phyloP scores from a whole-genome alignment of 2,888 invertebrate genomes.

The Latrodectus hesperus region DNA sequence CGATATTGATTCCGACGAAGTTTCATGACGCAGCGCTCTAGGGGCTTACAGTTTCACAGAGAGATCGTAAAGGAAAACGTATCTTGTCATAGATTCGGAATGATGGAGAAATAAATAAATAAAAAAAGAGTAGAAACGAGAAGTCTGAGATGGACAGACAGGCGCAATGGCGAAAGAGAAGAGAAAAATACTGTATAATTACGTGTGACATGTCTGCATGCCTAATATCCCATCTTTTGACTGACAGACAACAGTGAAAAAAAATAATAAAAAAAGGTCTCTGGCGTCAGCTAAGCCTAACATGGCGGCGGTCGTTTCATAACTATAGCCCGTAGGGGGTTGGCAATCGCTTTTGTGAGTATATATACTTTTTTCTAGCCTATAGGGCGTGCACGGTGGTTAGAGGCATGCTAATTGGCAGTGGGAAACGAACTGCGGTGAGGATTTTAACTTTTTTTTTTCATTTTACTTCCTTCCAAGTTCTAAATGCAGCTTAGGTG shows the following conservation, averaged over 20 bases:
- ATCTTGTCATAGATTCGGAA: neutral
- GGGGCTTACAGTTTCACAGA: neutral
- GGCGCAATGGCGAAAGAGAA: slow-evolving; percentile 31
- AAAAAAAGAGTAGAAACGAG: slow-evolving; percentile 14
- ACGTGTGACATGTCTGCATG: slow-evolving; percentile 58
- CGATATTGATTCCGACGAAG: slow-evolving; percentile 43
- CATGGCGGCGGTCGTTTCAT: slow-evolving; percentile 51
- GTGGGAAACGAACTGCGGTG: slow-evolving; percentile 59
- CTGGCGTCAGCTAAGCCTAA: slow-evolving; percentile 55
- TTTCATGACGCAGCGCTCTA: slow-evolving; percentile 10
- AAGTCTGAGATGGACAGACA: slow-evolving; percentile 32
- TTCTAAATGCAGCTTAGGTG: slow-evolving; percentile 49
- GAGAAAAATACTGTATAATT: slow-evolving; percentile 46
- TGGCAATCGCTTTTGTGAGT: slow-evolving; percentile 27
- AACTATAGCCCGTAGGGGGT: slow-evolving; percentile 30
- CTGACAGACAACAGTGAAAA: slow-evolving; percentile 34
- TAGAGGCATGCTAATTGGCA: slow-evolving; percentile 62
- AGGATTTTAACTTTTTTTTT: slow-evolving; percentile 29
- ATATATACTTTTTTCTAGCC: slow-evolving; percentile 20
- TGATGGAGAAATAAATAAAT: slow-evolving; percentile 22
- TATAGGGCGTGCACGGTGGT: slow-evolving; percentile 47
- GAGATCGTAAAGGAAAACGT: neutral
- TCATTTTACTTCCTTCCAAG: slow-evolving; percentile 14
- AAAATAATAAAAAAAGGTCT: slow-evolving; percentile 13
- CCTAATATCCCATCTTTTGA: slow-evolving; percentile 39